Percentiles rank a stretch among this genome's conserved stretches.
Conservation (phyloP, 2,888 invertebrate genomes). For the Hypsopygia costalis region DNA sequence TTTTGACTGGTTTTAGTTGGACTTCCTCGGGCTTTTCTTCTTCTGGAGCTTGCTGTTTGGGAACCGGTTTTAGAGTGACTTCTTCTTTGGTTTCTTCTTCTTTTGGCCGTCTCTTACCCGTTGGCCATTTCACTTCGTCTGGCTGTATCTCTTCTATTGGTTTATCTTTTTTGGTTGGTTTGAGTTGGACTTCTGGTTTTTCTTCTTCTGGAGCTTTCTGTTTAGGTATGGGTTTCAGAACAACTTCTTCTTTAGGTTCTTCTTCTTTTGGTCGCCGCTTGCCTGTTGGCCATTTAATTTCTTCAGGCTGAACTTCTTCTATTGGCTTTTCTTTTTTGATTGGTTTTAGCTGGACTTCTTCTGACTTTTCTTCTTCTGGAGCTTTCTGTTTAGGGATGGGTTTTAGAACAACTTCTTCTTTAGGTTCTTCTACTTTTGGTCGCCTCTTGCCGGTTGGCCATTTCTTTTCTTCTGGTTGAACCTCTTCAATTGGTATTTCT, state of each 20-base stretch:
- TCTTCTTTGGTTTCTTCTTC: conserved; percentile 30
- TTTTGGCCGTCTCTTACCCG: conserved; percentile 33
- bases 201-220: conserved; percentile 32
- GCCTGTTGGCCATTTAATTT: conserved; percentile 40
- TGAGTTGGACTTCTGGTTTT: conserved; percentile 38
- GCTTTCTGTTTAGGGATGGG: conserved; percentile 32
- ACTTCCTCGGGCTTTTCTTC: conserved; percentile 59
- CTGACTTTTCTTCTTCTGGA: conserved; percentile 49
- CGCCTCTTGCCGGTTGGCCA: conserved; percentile 20
- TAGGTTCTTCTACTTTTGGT: conserved; percentile 50
- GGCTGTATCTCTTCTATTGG: conserved; percentile 42
- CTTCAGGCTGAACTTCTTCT: conserved; percentile 34
- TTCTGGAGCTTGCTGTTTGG: conserved; percentile 32
- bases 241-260: conserved; percentile 60
- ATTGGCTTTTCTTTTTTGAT: conserved; percentile 25
- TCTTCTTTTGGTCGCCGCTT: conserved; percentile 48
- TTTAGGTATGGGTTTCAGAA: conserved; percentile 59
- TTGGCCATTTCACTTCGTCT: conserved; percentile 43
- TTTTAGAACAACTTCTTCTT: conserved; percentile 35
- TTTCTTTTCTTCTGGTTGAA: conserved; percentile 28
- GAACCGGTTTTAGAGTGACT: conserved; percentile 32
- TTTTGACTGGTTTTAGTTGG: conserved; percentile 46
- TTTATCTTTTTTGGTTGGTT: conserved; percentile 23
- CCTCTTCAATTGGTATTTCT: conserved; percentile 39
- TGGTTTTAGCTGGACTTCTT: conserved; percentile 50